Evolutionary conservation across 2,888 invertebrate genomes (phyloP).

Genomic region (Aphodius sticticus): DNA sequence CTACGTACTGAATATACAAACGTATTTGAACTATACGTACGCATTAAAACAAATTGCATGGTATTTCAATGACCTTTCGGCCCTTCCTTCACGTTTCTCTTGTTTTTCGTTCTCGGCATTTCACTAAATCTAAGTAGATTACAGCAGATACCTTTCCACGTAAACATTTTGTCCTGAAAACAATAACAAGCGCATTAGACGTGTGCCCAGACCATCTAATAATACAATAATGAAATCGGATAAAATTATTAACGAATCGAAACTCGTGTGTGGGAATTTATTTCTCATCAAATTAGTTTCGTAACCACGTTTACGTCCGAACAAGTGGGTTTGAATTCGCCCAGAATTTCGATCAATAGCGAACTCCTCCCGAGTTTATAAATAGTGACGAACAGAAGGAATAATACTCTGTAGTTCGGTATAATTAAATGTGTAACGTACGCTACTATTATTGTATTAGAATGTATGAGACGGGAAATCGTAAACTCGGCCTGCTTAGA

Average conservation of each 20-base stretch:
- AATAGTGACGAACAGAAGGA: not conserved
- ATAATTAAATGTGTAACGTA: not conserved
- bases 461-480: not conserved
- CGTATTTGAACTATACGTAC: no score
- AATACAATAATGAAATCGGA: not conserved
- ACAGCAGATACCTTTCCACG: no score
- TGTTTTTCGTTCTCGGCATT: no score
- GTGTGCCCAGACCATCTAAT: not conserved
- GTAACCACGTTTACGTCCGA: constrained; percentile 7
- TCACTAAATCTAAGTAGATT: no score
- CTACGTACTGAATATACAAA: no score
- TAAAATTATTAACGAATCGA: not conserved
- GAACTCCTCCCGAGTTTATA: not conserved
- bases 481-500: not conserved
- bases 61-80: no score
- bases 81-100: no score
- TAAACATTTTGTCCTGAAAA: no score
- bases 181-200: no score
- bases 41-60: no score
- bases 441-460: not conserved
- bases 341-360: constrained; percentile 12
- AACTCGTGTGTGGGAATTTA: not conserved
- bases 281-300: not conserved
- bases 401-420: not conserved
- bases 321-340: constrained; percentile 18